Evolutionary conservation across 1,140 invertebrate species (phyloP).

Genomic region (Drosophila guanche): DNA sequence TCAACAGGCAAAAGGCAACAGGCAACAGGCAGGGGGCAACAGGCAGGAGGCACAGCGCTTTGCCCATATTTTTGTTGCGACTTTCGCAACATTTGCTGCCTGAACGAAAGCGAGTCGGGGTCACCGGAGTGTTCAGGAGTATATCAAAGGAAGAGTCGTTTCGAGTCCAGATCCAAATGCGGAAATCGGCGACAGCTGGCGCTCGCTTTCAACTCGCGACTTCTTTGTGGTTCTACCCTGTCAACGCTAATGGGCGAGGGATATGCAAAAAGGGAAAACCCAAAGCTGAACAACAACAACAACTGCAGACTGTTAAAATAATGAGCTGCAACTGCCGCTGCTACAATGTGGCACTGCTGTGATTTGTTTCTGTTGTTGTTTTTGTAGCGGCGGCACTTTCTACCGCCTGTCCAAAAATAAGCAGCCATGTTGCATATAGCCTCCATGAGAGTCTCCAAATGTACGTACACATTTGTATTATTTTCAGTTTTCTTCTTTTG

Average conservation of each 20-base stretch:
- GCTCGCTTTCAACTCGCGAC: conserved; percentile 68
- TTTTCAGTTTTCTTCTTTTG: conserved; percentile 40
- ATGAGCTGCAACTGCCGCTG: conserved; percentile 66
- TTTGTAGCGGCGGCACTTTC: conserved; percentile 66
- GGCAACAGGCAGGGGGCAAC: conserved; percentile 56
- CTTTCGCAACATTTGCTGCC: conserved; percentile 56
- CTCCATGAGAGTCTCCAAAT: conserved; percentile 24
- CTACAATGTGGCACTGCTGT: conserved; percentile 24
- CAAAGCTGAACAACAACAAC: conserved; percentile 21
- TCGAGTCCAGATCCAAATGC: conserved; percentile 47
- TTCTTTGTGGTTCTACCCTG: conserved; percentile 79
- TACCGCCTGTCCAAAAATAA: conserved; percentile 79
- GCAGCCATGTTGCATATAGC: conserved; percentile 68
- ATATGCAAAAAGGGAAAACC: conserved; percentile 65
- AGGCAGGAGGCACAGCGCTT: conserved; percentile 52
- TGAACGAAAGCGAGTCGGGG: conserved; percentile 64
- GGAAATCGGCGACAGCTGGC: conserved; percentile 75
- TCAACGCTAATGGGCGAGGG: conserved; percentile 69
- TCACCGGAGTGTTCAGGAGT: conserved; percentile 38
- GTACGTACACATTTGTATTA: conserved; percentile 46
- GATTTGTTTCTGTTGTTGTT: conserved; percentile 53
- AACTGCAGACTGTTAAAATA: conserved; percentile 46
- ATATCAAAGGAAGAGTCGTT: conserved; percentile 1
- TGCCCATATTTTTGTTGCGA: conserved; percentile 66
- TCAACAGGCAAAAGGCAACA: conserved; percentile 39